Conservation (phyloP, 2,888 invertebrate species). For the Octodonta nipae region DNA sequence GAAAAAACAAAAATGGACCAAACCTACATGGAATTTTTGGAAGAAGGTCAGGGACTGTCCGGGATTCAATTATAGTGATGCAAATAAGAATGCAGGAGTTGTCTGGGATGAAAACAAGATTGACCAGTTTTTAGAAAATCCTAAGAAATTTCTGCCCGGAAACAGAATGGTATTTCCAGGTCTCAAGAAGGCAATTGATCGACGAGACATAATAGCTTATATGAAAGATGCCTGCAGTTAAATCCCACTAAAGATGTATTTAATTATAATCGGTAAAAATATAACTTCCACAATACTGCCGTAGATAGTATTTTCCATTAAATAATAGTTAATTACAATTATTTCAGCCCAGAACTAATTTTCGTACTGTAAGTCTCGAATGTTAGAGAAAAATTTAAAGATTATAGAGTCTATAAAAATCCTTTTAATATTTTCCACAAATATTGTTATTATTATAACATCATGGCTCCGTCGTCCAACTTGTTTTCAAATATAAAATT, state of each 20-base stretch:
- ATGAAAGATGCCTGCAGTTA: conserved; percentile 2
- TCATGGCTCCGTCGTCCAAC: too few species aligned
- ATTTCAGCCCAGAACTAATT: too few species aligned
- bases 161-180: conserved; percentile 6
- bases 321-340: too few species aligned
- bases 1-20: conserved; percentile 56
- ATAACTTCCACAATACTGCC: too few species aligned
- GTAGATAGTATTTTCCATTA: too few species aligned
- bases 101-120: conserved; percentile 5
- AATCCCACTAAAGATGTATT: neutral
- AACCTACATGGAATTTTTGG: conserved; percentile 55
- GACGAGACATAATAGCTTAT: conserved; percentile 6
- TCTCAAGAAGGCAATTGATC: conserved; percentile 3
- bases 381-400: too few species aligned
- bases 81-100: conserved; percentile 39
- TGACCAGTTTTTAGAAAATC: conserved; percentile 3
- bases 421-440: too few species aligned
- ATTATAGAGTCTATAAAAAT: too few species aligned
- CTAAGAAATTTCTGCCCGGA: conserved; percentile 7
- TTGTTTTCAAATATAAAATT: too few species aligned
- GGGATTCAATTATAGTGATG: conserved; percentile 48
- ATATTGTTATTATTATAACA: too few species aligned
- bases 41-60: conserved; percentile 24
- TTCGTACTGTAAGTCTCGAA: too few species aligned
- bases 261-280: too few species aligned